Conservation (phyloP, 2,113 vertebrate species). For the Patagioenas fasciata region DNA sequence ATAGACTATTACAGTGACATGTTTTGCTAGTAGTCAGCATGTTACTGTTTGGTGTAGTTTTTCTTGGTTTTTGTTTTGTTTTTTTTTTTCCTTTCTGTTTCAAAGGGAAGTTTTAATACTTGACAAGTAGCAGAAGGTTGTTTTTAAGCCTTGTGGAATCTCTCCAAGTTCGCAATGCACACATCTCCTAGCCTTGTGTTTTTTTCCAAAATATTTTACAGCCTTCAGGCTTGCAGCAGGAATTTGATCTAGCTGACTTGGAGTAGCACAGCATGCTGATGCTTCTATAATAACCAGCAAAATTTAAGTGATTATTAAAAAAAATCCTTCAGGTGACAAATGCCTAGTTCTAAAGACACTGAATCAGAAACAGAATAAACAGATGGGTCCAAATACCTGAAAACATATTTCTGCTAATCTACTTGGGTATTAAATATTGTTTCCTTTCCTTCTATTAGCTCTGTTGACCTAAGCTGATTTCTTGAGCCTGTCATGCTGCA, state of each 20-base stretch:
- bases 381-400: not conserved
- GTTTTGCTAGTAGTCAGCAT: not conserved
- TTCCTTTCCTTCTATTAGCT: not conserved
- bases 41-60: not conserved
- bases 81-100: not conserved
- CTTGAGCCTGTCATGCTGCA: not conserved
- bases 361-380: not conserved
- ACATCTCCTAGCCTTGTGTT: not conserved
- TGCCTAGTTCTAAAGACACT: not conserved
- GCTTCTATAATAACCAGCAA: not conserved
- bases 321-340: not conserved
- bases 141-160: not conserved
- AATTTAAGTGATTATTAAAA: not conserved
- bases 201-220: not conserved
- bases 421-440: not conserved
- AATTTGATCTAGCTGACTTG: not conserved
- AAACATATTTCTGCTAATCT: not conserved
- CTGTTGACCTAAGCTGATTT: not conserved
- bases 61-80: too few species aligned
- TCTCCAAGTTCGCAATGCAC: not conserved
- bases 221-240: not conserved
- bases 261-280: not conserved
- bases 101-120: not conserved
- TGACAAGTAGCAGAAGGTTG: not conserved
- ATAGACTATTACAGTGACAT: accelerated